Conservation (phyloP, 2,113 vertebrate genomes). For the Ploceus nigricollis region DNA sequence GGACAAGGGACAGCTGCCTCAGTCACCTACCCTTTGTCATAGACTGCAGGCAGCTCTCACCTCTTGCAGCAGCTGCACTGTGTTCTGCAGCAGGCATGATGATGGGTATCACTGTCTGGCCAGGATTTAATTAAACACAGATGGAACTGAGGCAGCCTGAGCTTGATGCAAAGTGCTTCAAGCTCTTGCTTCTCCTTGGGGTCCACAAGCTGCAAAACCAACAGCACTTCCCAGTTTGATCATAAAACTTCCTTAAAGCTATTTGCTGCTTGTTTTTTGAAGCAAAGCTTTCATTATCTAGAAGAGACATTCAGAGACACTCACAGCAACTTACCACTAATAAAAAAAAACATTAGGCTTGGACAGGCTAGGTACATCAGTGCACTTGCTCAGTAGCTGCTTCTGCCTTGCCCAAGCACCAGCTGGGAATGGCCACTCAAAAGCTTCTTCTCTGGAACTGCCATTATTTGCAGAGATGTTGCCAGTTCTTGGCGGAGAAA, state of each 20-base stretch:
- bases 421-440: not conserved
- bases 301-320: not conserved
- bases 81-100: accelerated
- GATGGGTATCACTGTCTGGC: not conserved
- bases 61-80: not conserved
- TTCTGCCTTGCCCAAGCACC: not conserved
- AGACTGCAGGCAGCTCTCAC: not conserved
- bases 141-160: not conserved
- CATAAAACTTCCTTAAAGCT: not conserved
- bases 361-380: not conserved
- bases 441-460: not conserved
- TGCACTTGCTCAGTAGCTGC: not conserved
- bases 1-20: not conserved
- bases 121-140: conserved; percentile 13
- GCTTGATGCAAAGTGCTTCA: not conserved
- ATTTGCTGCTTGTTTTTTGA: not conserved
- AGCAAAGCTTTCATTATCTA: conserved; percentile 23
- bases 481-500: not conserved
- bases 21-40: not conserved
- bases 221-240: not conserved
- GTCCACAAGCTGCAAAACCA: not conserved
- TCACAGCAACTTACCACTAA: not conserved
- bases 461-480: not conserved
- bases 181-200: not conserved
- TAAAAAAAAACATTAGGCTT: not conserved